These are phyloP conservation scores for Clarias gariepinus DNA, from an alignment of 2,113 vertebrate genomes.

Conservation along the genomic window DNA sequence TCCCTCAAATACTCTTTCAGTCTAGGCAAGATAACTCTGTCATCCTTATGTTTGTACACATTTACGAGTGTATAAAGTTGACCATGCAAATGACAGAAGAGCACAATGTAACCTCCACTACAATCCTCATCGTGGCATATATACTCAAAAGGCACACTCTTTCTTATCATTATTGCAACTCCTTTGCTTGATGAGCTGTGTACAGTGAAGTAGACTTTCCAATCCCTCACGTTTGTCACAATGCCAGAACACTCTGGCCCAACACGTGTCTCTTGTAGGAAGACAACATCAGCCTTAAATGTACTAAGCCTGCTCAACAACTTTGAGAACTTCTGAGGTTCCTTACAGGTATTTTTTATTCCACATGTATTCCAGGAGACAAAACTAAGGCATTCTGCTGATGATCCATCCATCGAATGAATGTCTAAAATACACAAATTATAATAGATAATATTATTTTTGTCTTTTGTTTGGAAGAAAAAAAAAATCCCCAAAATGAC, in stretches of 20 bases:
- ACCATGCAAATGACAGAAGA: conserved; percentile 39
- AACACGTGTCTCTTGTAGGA: not conserved
- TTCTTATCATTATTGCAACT: conserved; percentile 44
- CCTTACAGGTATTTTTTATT: not conserved
- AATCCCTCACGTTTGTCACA: not conserved
- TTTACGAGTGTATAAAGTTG: conserved; percentile 55
- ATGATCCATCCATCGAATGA: too few species aligned
- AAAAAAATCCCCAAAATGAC: too few species aligned
- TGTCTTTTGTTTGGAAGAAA: too few species aligned
- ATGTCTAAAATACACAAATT: too few species aligned
- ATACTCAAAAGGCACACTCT: conserved; percentile 13
- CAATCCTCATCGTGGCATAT: conserved; percentile 39
- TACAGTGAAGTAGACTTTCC: conserved; percentile 11
- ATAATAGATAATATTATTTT: too few species aligned
- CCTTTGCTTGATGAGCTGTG: conserved; percentile 19
- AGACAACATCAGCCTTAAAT: not conserved
- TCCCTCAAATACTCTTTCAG: conserved; percentile 58
- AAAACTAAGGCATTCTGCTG: not conserved
- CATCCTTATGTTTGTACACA: conserved; percentile 53
- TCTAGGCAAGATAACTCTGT: conserved; percentile 39
- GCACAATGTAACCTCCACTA: conserved; percentile 40
- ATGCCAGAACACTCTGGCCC: not conserved
- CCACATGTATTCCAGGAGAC: not conserved
- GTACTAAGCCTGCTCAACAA: not conserved
- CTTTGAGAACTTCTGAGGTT: not conserved